Conservation (phyloP, 2,888 invertebrate species). For the Drosophila pseudotakahashii region DNA sequence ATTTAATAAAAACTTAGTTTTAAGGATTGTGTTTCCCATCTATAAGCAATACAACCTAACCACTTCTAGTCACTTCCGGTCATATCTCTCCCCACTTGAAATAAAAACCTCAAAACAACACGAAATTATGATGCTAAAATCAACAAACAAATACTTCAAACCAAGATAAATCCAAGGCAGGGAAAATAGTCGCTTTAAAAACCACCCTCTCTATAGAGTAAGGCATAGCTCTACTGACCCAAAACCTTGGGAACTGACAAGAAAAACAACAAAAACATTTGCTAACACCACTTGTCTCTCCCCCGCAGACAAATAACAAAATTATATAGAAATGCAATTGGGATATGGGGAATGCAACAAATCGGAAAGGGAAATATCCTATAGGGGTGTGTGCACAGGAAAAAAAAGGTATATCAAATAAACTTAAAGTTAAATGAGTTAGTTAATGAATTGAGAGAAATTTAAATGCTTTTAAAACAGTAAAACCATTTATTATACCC, state of each 20-base stretch:
- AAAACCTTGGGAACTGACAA: conserved; percentile 66
- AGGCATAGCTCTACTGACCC: conserved; percentile 36
- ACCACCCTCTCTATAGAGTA: conserved; percentile 21
- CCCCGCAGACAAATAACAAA: conserved; percentile 74
- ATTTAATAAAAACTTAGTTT: neutral
- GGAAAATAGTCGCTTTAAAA: conserved; percentile 7
- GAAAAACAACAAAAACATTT: conserved; percentile 33
- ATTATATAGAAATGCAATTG: conserved; percentile 74
- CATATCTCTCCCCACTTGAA: conserved; percentile 26
- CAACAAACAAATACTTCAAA: conserved; percentile 39
- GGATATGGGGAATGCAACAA: conserved; percentile 66
- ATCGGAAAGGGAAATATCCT: conserved; percentile 26
- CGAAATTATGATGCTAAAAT: conserved; percentile 35
- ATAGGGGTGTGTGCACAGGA: conserved; percentile 24
- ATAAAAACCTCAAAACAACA: conserved; percentile 37
- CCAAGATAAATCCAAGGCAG: conserved; percentile 35
- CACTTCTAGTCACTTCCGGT: conserved; percentile 26
- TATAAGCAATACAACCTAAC: too few relatives aligned
- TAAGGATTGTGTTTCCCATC: too few relatives aligned
- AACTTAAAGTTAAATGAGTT: too few relatives aligned
- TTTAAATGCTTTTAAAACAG: too few relatives aligned
- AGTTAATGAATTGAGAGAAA: too few relatives aligned
- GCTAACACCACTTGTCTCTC: conserved; percentile 61
- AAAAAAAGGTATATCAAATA: neutral
- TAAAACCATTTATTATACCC: too few relatives aligned